Conservation (phyloP, 2,797 vertebrate genomes). For the Sardinella longiceps region DNA sequence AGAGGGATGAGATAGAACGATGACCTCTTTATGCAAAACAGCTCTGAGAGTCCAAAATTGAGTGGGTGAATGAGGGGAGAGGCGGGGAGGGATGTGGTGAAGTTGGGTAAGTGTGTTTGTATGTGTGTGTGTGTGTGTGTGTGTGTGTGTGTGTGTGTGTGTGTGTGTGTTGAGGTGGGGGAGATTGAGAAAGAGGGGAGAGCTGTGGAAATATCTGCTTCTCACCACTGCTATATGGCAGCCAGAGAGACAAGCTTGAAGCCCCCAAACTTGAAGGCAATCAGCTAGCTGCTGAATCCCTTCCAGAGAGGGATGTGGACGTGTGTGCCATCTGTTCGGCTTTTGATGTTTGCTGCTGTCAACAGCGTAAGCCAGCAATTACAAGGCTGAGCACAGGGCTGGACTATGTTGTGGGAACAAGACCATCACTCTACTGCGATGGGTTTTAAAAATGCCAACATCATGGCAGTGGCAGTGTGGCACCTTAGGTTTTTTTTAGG, state of each 20-base stretch:
- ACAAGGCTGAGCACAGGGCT: conserved; percentile 49
- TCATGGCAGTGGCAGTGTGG: not conserved
- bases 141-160: too few relatives aligned
- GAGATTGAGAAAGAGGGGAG: conserved; percentile 23
- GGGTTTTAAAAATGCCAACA: not conserved
- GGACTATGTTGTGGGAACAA: conserved; percentile 35
- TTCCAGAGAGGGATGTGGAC: conserved; percentile 50
- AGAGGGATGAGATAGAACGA: conserved; percentile 40
- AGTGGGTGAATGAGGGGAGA: not conserved
- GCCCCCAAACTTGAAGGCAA: conserved; percentile 55
- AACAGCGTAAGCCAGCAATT: conserved; percentile 56
- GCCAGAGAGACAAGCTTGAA: conserved; percentile 49
- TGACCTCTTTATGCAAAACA: conserved; percentile 32
- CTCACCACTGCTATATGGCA: conserved; percentile 29
- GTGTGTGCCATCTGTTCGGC: conserved; percentile 55
- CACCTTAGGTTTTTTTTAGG: not conserved
- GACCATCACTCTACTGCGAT: conserved; percentile 29
- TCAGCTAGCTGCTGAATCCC: conserved; percentile 53
- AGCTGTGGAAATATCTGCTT: conserved; percentile 23
- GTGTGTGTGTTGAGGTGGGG: not conserved
- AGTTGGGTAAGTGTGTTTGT: not conserved
- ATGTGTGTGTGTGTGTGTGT: too few relatives aligned
- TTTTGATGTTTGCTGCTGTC: conserved; percentile 49
- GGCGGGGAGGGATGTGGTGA: not conserved
- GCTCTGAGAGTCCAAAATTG: not conserved